These are phyloP conservation scores for Pseudobourletiella spinata DNA, from an alignment of 1,140 invertebrate genomes.

Conservation along the genomic window DNA sequence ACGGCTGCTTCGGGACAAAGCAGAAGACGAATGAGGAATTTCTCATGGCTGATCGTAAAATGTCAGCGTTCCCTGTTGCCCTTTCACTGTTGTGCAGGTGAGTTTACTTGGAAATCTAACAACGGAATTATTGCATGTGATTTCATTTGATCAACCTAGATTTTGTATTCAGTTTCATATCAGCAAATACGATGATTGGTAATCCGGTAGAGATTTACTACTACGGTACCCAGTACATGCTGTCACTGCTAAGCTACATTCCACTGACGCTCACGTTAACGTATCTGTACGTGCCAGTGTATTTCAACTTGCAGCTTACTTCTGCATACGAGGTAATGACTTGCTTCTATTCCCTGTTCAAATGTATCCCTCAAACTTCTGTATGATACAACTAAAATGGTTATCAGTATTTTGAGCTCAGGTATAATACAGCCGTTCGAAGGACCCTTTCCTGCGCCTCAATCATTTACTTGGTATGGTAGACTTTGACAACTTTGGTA, in stretches of 20 bases:
- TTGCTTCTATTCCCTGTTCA: neutral
- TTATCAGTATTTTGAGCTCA: slow-evolving; percentile 25
- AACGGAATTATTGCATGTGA: neutral
- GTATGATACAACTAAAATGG: too few species aligned
- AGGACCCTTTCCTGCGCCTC: slow-evolving; percentile 3
- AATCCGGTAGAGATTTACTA: slow-evolving; percentile 49
- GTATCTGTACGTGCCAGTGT: slow-evolving; percentile 72
- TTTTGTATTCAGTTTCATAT: slow-evolving; percentile 25
- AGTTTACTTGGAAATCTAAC: neutral
- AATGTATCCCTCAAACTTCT: neutral
- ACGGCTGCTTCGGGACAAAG: slow-evolving; percentile 14
- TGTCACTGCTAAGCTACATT: slow-evolving; percentile 40
- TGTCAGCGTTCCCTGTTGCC: slow-evolving; percentile 29
- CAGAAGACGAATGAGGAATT: slow-evolving; percentile 18
- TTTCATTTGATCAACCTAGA: too few species aligned
- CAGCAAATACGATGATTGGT: slow-evolving; percentile 18
- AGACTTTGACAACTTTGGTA: neutral
- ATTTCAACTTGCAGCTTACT: slow-evolving; percentile 66
- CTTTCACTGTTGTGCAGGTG: slow-evolving; percentile 31
- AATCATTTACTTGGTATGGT: slow-evolving; percentile 13
- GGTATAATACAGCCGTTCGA: slow-evolving; percentile 17
- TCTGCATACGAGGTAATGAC: slow-evolving; percentile 66
- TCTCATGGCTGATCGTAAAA: slow-evolving; percentile 23
- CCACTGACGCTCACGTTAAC: slow-evolving; percentile 41
- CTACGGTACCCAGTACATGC: slow-evolving; percentile 62